phyloP scores from a whole-genome alignment of 1,140 invertebrate species.

The Eufriesea mexicana region DNA sequence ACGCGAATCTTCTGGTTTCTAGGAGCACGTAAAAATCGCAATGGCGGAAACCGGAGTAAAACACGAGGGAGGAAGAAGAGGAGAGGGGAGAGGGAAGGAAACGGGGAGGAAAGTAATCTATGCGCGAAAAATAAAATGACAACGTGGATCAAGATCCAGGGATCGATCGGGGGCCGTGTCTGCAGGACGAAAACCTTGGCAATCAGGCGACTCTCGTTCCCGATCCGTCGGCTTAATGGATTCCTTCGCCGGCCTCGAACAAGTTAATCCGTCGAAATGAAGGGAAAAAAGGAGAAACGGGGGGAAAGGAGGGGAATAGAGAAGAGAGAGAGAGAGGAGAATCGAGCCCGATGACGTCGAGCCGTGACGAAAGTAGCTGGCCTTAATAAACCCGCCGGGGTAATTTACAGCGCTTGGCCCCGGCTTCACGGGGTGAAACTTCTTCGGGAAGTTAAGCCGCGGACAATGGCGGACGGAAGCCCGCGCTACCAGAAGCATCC shows the following conservation, averaged over 20 bases:
- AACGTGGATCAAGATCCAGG: neutral
- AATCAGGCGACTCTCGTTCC: constrained; percentile 1
- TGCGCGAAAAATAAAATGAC: neutral
- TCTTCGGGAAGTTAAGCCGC: constrained; percentile 24
- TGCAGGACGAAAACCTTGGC: constrained; percentile 9
- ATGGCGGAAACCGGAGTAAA: no score
- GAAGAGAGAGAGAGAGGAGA: neutral
- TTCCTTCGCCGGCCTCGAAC: constrained; percentile 28
- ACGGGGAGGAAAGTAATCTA: neutral
- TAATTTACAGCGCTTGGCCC: constrained; percentile 42
- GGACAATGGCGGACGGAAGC: constrained; percentile 21
- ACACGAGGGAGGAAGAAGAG: neutral
- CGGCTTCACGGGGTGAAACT: constrained; percentile 16
- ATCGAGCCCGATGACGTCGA: constrained; percentile 21
- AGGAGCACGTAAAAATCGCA: no score
- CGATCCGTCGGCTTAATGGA: constrained; percentile 36
- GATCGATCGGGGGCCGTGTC: neutral
- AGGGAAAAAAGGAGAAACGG: neutral
- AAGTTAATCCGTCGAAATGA: constrained; percentile 52
- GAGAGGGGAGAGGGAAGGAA: no score
- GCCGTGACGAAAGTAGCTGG: constrained; percentile 46
- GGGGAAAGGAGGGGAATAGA: neutral
- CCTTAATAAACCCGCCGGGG: constrained; percentile 44
- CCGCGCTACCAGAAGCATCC: constrained; percentile 5
- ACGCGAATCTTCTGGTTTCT: no score